phyloP scores from a whole-genome alignment of 1,140 invertebrate genomes.

The Drosophila bifasciata region DNA sequence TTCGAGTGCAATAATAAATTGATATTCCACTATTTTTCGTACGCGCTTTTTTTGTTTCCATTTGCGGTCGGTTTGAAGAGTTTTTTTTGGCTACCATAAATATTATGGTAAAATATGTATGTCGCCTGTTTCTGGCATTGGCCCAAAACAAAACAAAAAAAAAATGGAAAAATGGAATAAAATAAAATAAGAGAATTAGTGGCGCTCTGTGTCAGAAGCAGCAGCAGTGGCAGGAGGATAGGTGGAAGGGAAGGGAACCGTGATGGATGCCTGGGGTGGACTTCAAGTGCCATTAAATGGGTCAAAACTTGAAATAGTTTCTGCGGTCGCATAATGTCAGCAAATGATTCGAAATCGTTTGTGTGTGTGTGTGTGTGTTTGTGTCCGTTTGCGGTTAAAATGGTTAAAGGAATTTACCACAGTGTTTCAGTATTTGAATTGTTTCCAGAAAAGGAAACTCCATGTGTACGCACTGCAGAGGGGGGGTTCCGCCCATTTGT shows the following conservation, averaged over 20 bases:
- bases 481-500: too few species aligned
- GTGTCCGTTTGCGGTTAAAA: too few species aligned
- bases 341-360: too few species aligned
- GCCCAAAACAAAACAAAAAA: slow-evolving; percentile 2
- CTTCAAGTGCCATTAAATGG: slow-evolving; percentile 28
- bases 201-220: slow-evolving; percentile 34
- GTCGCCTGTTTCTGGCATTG: slow-evolving; percentile 45
- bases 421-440: too few species aligned
- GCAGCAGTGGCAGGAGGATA: background rate
- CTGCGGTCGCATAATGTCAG: too few species aligned
- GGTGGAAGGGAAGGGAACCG: background rate
- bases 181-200: slow-evolving; percentile 66
- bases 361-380: too few species aligned
- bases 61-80: slow-evolving; percentile 41
- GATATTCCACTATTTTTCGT: slow-evolving; percentile 56
- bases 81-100: slow-evolving; percentile 58
- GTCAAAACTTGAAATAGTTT: slow-evolving; percentile 12
- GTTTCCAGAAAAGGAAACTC: too few species aligned
- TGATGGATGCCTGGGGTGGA: slow-evolving; percentile 21
- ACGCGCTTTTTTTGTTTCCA: slow-evolving; percentile 20
- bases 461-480: too few species aligned
- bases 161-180: background rate
- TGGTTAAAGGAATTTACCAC: too few species aligned
- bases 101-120: slow-evolving; percentile 68
- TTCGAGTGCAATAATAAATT: slow-evolving; percentile 62